phyloP scores from a whole-genome alignment of 2,888 invertebrate genomes.

The Epiblema foenella region DNA sequence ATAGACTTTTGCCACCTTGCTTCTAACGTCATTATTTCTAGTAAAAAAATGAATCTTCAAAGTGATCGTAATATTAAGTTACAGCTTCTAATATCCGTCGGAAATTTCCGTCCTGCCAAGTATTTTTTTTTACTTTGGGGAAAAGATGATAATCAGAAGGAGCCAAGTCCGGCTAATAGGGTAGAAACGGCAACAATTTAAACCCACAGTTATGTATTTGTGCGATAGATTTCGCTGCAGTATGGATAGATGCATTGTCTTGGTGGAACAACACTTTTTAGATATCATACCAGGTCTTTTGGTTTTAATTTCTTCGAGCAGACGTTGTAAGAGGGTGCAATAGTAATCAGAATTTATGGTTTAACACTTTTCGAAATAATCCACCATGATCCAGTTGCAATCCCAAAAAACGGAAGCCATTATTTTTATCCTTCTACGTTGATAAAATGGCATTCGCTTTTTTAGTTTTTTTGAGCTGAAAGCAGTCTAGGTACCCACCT shows the following conservation, averaged over 20 bases:
- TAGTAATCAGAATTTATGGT: conserved; percentile 7
- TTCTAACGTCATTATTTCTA: too few relatives aligned
- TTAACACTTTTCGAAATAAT: conserved; percentile 5
- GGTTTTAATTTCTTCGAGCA: conserved; percentile 3
- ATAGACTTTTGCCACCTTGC: too few relatives aligned
- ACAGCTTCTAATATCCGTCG: background rate
- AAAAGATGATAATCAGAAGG: conserved; percentile 2
- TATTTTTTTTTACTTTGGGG: background rate
- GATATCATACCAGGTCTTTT: conserved; percentile 1
- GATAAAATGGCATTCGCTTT: background rate
- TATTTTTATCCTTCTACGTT: conserved; percentile 1
- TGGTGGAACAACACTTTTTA: conserved; percentile 17
- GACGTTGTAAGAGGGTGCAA: conserved; percentile 6
- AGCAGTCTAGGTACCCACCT: conserved; percentile 1
- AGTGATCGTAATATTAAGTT: conserved; percentile 1
- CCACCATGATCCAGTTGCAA: background rate
- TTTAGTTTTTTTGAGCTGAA: conserved; percentile 8
- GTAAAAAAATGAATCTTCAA: conserved; percentile 1
- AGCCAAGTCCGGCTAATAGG: too few relatives aligned
- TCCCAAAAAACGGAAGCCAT: conserved; percentile 16
- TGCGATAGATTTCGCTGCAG: conserved; percentile 1
- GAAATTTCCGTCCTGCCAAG: background rate
- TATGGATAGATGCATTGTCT: background rate
- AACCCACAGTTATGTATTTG: conserved; percentile 11
- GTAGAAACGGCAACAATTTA: too few relatives aligned